phyloP scores from a whole-genome alignment of 35 echinoderm and acorn worm species.

The Lytechinus pictus region DNA sequence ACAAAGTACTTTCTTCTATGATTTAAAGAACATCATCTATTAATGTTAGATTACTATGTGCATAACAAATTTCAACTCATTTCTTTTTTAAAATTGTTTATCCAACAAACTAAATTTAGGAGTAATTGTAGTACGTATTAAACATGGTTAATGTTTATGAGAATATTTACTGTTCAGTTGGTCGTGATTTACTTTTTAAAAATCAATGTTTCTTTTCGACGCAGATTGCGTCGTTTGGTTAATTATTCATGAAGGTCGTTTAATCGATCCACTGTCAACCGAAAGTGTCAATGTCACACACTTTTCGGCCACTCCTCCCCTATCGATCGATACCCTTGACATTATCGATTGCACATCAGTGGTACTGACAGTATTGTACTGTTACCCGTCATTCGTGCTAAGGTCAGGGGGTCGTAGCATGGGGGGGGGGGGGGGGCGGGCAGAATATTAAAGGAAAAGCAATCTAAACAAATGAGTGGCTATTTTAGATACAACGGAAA shows the following conservation, averaged over 20 bases:
- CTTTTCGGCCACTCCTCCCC: background rate
- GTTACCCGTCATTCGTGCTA: too few relatives aligned
- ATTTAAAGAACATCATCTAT: too few relatives aligned
- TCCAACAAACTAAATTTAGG: too few relatives aligned
- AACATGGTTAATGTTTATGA: background rate
- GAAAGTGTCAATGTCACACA: background rate
- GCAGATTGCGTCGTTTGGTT: background rate
- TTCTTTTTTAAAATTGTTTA: too few relatives aligned
- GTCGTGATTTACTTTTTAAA: background rate
- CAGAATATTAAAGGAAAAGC: too few relatives aligned
- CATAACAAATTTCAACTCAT: too few relatives aligned
- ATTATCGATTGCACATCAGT: background rate
- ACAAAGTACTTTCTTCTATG: too few relatives aligned
- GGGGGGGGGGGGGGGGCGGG: background rate
- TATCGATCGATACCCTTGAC: background rate
- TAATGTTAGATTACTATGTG: too few relatives aligned
- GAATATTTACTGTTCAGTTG: background rate
- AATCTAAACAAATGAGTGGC: too few relatives aligned
- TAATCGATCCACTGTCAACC: background rate
- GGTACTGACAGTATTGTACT: background rate
- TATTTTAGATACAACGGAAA: too few relatives aligned
- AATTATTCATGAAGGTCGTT: background rate
- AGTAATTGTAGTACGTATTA: background rate
- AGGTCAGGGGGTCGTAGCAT: too few relatives aligned
- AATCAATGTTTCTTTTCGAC: background rate